phyloP scores from a whole-genome alignment of 1,140 invertebrate genomes.

The Neodiprion fabricii region DNA sequence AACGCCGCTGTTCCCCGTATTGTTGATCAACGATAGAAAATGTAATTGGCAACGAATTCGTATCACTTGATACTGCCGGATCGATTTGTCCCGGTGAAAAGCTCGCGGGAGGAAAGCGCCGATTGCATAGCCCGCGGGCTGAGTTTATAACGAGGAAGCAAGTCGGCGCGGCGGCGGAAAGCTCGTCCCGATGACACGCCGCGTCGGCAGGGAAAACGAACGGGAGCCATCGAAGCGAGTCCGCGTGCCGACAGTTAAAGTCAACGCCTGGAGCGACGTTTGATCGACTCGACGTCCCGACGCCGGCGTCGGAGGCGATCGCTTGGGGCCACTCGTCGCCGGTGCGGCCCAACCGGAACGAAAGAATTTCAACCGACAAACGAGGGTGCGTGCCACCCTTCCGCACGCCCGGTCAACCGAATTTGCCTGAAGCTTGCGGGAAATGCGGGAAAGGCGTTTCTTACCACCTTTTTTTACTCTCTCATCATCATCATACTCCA shows the following conservation, averaged over 20 bases:
- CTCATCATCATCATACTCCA: no score
- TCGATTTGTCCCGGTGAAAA: not conserved
- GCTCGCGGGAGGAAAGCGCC: not conserved
- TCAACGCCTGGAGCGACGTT: not conserved
- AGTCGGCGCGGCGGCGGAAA: not conserved
- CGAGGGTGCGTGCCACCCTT: conserved; percentile 25
- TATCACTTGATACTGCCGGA: not conserved
- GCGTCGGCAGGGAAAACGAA: not conserved
- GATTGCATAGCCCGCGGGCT: not conserved
- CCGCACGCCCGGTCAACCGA: conserved; percentile 43
- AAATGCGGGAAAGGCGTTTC: no score
- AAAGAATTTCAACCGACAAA: conserved; percentile 47
- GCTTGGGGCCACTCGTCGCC: conserved; percentile 11
- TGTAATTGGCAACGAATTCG: not conserved
- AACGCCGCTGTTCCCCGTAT: no score
- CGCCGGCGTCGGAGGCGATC: not conserved
- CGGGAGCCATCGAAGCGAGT: not conserved
- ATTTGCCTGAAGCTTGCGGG: conserved; percentile 24
- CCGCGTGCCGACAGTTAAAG: conserved; percentile 3
- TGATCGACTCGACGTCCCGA: not conserved
- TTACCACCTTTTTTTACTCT: no score
- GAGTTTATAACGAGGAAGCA: not conserved
- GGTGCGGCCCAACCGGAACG: conserved; percentile 42
- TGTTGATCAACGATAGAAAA: not conserved
- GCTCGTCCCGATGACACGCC: not conserved